A percentile compares a stretch with the other conserved stretches of the same genome.
Conservation (phyloP, 2,797 vertebrate genomes). For the Melanitta fusca region DNA sequence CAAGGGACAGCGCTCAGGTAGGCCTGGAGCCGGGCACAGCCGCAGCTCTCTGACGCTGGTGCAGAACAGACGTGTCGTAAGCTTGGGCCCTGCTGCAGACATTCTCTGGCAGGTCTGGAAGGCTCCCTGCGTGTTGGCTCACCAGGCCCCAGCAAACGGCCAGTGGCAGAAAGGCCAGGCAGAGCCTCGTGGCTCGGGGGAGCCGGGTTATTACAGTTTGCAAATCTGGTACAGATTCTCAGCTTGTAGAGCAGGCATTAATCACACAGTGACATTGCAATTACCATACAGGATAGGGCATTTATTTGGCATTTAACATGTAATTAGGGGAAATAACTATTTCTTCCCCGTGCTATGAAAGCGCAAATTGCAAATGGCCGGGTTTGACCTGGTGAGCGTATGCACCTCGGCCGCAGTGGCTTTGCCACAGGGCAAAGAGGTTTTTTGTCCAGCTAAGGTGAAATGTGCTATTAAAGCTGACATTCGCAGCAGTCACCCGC, state of each 20-base stretch:
- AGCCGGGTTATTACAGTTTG: not conserved
- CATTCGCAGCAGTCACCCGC: not conserved
- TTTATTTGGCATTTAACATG: constrained; percentile 56
- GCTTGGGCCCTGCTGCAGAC: not conserved
- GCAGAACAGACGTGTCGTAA: not conserved
- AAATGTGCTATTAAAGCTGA: not conserved
- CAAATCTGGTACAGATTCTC: not conserved
- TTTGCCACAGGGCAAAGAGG: constrained; percentile 33
- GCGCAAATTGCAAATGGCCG: not conserved
- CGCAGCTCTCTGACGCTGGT: fast-evolving
- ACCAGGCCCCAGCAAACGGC: not conserved
- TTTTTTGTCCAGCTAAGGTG: constrained; percentile 1
- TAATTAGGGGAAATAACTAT: constrained; percentile 34
- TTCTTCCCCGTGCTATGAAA: not conserved
- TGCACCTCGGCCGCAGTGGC: constrained; percentile 28
- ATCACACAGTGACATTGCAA: constrained; percentile 16
- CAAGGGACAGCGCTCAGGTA: not conserved
- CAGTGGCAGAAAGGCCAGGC: not conserved
- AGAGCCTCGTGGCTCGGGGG: not conserved
- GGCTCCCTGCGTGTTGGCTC: not conserved
- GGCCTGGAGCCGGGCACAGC: fast-evolving
- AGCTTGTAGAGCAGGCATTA: not conserved
- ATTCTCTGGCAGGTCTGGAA: fast-evolving
- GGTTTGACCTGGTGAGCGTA: not conserved
- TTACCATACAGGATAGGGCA: constrained; percentile 5